A percentile compares a stretch with the other conserved stretches of the same genome.
Conservation (phyloP, 2,888 invertebrate species). For the Drosophila nigritarsus region DNA sequence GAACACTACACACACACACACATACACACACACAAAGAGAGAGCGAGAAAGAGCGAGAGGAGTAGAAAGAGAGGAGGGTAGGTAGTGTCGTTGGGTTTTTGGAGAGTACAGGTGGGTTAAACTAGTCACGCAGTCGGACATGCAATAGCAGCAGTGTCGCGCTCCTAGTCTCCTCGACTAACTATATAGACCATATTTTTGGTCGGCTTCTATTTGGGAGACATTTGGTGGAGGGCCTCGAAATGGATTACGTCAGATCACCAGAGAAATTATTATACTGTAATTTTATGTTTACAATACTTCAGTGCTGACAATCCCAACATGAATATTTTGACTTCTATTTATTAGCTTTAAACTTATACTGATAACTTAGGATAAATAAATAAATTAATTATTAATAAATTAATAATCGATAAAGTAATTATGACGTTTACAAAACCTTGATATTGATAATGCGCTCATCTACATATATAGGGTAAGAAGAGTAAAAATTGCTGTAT, state of each 20-base stretch:
- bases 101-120: constrained; percentile 65
- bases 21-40: neutral
- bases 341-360: neutral
- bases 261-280: neutral
- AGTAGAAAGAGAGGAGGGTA: neutral
- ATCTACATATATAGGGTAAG: neutral
- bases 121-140: constrained; percentile 77
- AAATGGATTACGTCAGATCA: constrained; percentile 43
- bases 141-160: constrained; percentile 71
- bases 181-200: constrained; percentile 54
- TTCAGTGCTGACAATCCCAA: neutral
- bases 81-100: constrained; percentile 12
- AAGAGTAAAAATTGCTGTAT: neutral
- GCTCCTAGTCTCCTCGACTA: constrained; percentile 36
- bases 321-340: neutral
- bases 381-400: neutral
- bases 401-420: neutral
- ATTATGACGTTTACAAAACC: neutral
- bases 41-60: constrained; percentile 1
- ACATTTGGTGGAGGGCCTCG: constrained; percentile 30
- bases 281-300: neutral
- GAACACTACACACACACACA: constrained; percentile 38
- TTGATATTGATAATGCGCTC: neutral
- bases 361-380: neutral
- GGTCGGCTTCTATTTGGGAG: constrained; percentile 41